Evolutionary conservation across 2,888 invertebrate genomes (phyloP), one percentile per base, ranked within the genome.

Genomic region (Drosophila phalerata): DNA sequence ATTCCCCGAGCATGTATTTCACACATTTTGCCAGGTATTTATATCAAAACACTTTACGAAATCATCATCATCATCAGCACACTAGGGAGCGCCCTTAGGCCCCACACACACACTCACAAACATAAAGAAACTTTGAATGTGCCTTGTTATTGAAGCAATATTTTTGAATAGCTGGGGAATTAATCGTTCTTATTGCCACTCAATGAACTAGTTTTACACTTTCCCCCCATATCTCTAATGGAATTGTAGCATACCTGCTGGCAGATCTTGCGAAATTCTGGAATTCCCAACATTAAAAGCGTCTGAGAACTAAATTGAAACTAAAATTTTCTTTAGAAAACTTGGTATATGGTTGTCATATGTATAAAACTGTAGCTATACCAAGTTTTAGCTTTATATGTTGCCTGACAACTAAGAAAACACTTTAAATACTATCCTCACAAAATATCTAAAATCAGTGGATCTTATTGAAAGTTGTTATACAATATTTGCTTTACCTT

Each of bases 21-120:
- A 73, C 83, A 69, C 57, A 73, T 69, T 71, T 80, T 28, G 56
- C 69, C 58, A 65, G 79, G 75, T 81, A 81, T 81, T 82, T 62
- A 67, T 63, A 74, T 56, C 69, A 71, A 75, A 77, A 83, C 77
- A 85, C 52, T 75, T 64, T 79, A 49, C 63, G 57, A 81, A 72
- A 69, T 71, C 58, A 40, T 40, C 52, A 56, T 40, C 52, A 56
- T 56, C 43, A 56, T 49, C 49, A 28, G 22, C 55, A 15, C 55
- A 43, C 43, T 28, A 17, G 55, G 55, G 55, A 34, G 55, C 55
- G 55, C 10, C 55, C 43, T 6, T 4, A 32, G 43, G 22, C 32
- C 55, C 43, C 55, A 34, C 43, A 32, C 55, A 32, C 2, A 25
- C 51, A 22, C 25, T 17, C 25, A 15, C n/a, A 37, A 10, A 15